These are phyloP conservation scores for Onychomys arenicola DNA, from an alignment of 2,797 vertebrate genomes.

Conservation along the genomic window DNA sequence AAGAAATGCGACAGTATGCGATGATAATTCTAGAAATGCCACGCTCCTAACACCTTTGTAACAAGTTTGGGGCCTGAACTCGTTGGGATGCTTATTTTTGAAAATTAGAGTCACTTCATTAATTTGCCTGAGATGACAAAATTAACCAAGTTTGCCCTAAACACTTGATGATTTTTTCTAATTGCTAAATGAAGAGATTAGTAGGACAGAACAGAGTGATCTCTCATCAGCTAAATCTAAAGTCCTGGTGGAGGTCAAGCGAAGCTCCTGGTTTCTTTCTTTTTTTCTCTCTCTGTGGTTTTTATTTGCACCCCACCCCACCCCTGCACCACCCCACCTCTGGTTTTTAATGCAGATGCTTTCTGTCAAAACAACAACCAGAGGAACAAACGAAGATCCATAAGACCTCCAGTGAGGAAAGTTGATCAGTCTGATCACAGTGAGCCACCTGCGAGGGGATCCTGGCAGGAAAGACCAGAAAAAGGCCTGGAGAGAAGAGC, in stretches of 20 bases:
- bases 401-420: not conserved
- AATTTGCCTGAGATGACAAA: slow-evolving; percentile 55
- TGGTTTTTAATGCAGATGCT: slow-evolving; percentile 5
- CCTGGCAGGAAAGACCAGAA: not conserved
- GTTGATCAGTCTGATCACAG: slow-evolving; percentile 58
- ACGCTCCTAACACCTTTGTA: slow-evolving; percentile 10
- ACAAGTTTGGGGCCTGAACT: slow-evolving; percentile 66
- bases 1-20: slow-evolving; percentile 27
- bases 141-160: slow-evolving; percentile 36
- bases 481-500: slow-evolving; percentile 4
- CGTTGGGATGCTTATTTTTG: slow-evolving; percentile 61
- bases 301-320: not conserved
- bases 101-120: slow-evolving; percentile 54
- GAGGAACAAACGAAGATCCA: not conserved
- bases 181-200: slow-evolving; percentile 56
- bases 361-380: slow-evolving; percentile 16
- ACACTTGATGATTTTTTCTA: slow-evolving; percentile 62
- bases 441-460: slow-evolving; percentile 2
- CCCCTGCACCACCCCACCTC: not conserved
- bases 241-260: not conserved
- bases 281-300: not conserved
- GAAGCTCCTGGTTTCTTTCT: not conserved
- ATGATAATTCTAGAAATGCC: not conserved
- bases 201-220: slow-evolving; percentile 31
- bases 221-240: slow-evolving; percentile 38